Percentiles rank a stretch among this genome's conserved stretches.
phyloP scores from a whole-genome alignment of 1,140 invertebrate species.

The Plodia interpunctella region DNA sequence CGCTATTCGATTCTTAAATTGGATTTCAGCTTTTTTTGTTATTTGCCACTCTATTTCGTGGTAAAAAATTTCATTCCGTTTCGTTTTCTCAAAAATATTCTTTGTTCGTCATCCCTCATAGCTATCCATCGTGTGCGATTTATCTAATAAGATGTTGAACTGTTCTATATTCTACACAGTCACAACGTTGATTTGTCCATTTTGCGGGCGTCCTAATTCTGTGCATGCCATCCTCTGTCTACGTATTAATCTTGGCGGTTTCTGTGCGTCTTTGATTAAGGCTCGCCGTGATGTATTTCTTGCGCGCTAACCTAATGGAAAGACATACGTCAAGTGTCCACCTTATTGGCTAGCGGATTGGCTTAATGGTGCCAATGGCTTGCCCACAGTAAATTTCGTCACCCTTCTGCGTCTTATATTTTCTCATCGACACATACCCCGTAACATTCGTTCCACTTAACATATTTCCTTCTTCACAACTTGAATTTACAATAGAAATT shows the following conservation, averaged over 20 bases:
- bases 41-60: background rate
- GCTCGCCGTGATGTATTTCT: constrained; percentile 69
- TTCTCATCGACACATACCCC: constrained; percentile 18
- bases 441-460: constrained; percentile 14
- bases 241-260: constrained; percentile 64
- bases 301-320: constrained; percentile 68
- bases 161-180: constrained; percentile 22
- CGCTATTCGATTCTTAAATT: background rate
- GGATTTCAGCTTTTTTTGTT: background rate
- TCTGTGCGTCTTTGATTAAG: constrained; percentile 70
- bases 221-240: constrained; percentile 42
- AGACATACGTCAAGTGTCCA: constrained; percentile 71
- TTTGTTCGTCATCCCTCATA: too few relatives aligned
- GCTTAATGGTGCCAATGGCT: constrained; percentile 59
- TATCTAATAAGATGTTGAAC: constrained; percentile 8
- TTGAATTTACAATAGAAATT: constrained; percentile 18
- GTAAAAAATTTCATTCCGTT: background rate
- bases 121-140: background rate
- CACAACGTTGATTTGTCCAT: constrained; percentile 40
- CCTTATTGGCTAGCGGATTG: constrained; percentile 67
- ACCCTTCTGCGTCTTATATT: constrained; percentile 28
- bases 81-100: background rate
- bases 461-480: constrained; percentile 9
- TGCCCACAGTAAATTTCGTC: constrained; percentile 46
- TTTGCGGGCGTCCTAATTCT: constrained; percentile 41